These are phyloP conservation scores for Pelobates cultripes DNA, from an alignment of 2,797 vertebrate species.

Conservation along the genomic window DNA sequence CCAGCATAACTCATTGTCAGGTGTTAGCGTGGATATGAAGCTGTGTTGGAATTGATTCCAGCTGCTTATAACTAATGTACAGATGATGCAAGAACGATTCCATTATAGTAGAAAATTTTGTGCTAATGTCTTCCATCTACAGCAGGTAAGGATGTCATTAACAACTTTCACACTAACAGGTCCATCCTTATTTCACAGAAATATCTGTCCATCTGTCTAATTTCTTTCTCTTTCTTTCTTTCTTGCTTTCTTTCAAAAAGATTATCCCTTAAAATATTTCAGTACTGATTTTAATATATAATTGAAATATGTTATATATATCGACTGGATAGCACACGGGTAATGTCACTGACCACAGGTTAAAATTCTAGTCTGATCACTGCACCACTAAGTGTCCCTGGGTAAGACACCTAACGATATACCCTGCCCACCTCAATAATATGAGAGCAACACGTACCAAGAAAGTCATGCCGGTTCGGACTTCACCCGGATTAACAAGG, in stretches of 20 bases:
- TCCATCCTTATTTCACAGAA: background rate
- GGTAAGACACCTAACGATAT: no score
- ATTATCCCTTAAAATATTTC: background rate
- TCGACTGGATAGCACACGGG: no score
- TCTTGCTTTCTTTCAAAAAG: no score
- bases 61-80: conserved; percentile 42
- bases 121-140: conserved; percentile 17
- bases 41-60: conserved; percentile 52
- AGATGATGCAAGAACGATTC: conserved; percentile 47
- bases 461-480: no score
- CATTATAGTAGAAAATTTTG: conserved; percentile 31
- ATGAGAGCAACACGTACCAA: no score
- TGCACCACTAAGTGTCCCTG: no score
- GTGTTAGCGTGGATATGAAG: conserved; percentile 43
- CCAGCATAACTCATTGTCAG: conserved; percentile 29
- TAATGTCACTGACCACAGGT: no score
- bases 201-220: background rate
- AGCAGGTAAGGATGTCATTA: conserved; percentile 22
- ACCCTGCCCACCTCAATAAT: no score
- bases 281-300: background rate
- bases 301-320: background rate
- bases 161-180: conserved; percentile 3
- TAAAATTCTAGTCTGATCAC: no score
- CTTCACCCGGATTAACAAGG: no score
- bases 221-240: background rate